These are phyloP conservation scores for Piprites chloris DNA, from an alignment of 2,113 vertebrate species.

Conservation along the genomic window DNA sequence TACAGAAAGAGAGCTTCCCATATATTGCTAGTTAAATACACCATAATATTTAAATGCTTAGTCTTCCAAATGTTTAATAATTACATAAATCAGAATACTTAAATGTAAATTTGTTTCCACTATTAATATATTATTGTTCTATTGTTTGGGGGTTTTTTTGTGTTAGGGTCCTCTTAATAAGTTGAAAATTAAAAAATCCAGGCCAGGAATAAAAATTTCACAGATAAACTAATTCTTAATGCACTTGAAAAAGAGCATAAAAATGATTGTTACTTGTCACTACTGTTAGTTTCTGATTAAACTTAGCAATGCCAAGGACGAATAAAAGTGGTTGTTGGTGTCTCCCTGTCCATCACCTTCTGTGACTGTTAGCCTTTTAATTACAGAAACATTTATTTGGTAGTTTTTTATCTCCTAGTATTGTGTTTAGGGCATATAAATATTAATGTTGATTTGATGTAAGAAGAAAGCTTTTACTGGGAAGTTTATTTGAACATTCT, in stretches of 20 bases:
- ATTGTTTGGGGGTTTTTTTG: background rate
- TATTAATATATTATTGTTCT: background rate
- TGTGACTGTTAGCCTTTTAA: background rate
- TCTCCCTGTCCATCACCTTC: background rate
- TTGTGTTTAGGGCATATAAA: background rate
- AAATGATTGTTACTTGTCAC: background rate
- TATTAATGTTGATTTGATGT: background rate
- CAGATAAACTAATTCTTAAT: background rate
- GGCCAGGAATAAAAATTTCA: background rate
- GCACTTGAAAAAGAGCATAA: background rate
- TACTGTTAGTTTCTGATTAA: background rate
- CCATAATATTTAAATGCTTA: background rate
- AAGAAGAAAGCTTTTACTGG: background rate
- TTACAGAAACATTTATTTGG: background rate
- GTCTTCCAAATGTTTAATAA: background rate
- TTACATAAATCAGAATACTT: background rate
- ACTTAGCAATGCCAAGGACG: background rate
- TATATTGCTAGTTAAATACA: background rate
- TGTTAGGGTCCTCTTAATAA: background rate
- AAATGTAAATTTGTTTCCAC: background rate
- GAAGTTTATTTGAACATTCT: background rate
- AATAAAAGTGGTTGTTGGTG: background rate
- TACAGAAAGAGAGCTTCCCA: background rate
- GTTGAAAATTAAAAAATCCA: background rate
- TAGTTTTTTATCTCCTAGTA: background rate